Conservation (phyloP, 92 coral and sea anemone species). For the Epizoanthus ramosus region DNA sequence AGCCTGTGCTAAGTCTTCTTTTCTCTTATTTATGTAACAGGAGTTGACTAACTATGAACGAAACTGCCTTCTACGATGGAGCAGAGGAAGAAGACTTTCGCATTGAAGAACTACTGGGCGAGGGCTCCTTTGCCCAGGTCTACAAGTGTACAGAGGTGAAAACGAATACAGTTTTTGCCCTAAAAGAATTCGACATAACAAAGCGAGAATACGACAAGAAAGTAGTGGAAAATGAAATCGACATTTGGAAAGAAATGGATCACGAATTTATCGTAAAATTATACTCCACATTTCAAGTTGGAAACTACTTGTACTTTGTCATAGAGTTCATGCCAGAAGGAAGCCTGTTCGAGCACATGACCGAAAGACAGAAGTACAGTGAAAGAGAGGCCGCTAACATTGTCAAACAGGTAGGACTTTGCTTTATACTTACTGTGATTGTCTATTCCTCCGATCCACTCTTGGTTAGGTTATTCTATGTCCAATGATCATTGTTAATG, state of each 20-base stretch:
- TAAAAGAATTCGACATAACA: slow-evolving; percentile 61
- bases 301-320: slow-evolving; percentile 67
- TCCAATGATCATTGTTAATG: too few species aligned
- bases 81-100: slow-evolving; percentile 56
- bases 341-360: slow-evolving; percentile 72
- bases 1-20: neutral
- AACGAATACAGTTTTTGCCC: slow-evolving; percentile 58
- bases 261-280: slow-evolving; percentile 84
- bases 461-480: too few species aligned
- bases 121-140: slow-evolving; percentile 83
- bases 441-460: too few species aligned
- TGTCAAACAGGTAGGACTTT: slow-evolving; percentile 60
- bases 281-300: slow-evolving; percentile 59
- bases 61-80: slow-evolving; percentile 7
- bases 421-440: too few species aligned
- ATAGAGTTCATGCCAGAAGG: slow-evolving; percentile 73
- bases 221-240: slow-evolving; percentile 65
- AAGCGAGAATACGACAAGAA: slow-evolving; percentile 51
- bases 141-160: slow-evolving; percentile 66
- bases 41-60: slow-evolving; percentile 6
- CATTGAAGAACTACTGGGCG: slow-evolving; percentile 68
- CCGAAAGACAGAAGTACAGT: slow-evolving; percentile 57
- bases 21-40: slow-evolving; percentile 3
- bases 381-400: slow-evolving; percentile 72
- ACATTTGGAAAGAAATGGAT: slow-evolving; percentile 72